These are phyloP conservation scores for Pitangus sulphuratus DNA, from an alignment of 2,797 vertebrate species.

Conservation along the genomic window DNA sequence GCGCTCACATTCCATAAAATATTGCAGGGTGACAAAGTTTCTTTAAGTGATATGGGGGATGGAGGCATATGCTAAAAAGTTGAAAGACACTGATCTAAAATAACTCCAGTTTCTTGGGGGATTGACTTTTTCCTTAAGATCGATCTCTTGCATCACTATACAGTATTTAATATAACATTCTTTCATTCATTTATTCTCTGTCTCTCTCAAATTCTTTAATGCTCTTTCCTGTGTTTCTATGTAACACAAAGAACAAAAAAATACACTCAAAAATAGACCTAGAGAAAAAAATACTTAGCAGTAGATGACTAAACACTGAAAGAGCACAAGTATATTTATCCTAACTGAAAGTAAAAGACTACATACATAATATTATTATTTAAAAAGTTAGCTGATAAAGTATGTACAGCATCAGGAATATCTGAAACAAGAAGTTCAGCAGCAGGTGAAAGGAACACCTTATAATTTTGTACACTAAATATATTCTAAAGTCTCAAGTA, in stretches of 20 bases:
- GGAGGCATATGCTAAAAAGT: accelerated
- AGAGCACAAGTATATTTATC: background rate
- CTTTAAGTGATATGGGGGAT: background rate
- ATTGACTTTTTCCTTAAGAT: background rate
- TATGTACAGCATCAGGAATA: background rate
- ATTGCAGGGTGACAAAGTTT: background rate
- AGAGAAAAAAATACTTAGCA: background rate
- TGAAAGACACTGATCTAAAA: background rate
- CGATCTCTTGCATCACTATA: background rate
- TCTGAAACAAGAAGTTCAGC: background rate
- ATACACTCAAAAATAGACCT: background rate
- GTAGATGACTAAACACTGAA: background rate
- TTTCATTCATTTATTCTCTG: background rate
- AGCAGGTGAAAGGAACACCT: background rate
- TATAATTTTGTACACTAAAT: background rate
- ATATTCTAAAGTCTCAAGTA: background rate
- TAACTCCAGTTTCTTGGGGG: background rate
- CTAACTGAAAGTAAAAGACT: background rate
- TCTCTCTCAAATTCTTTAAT: background rate
- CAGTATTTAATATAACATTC: background rate
- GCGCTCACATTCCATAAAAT: background rate
- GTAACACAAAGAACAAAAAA: background rate
- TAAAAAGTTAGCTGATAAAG: background rate
- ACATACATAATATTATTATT: no score
- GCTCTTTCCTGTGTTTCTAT: background rate